phyloP scores from a whole-genome alignment of 1,140 invertebrate species.

The Meloidogyne chitwoodi region DNA sequence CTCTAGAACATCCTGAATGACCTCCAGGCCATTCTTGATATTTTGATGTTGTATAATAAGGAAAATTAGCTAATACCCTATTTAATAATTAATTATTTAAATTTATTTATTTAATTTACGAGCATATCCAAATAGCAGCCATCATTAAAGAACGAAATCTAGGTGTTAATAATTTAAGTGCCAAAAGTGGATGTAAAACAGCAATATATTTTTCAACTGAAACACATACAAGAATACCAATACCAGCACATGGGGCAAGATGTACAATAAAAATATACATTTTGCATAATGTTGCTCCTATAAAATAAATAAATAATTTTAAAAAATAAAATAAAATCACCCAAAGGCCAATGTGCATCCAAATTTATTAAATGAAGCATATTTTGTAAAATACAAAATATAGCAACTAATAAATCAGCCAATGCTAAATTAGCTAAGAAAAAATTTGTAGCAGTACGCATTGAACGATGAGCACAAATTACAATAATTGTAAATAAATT shows the following conservation, averaged over 20 bases:
- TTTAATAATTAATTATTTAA: neutral
- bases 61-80: neutral
- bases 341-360: constrained; percentile 46
- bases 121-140: constrained; percentile 38
- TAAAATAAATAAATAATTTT: neutral
- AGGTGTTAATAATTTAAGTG: constrained; percentile 52
- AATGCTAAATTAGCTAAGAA: constrained; percentile 72
- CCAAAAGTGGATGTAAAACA: constrained; percentile 54
- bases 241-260: constrained; percentile 54
- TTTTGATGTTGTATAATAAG: neutral
- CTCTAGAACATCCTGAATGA: neutral
- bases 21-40: neutral
- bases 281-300: constrained; percentile 46
- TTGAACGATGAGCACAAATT: constrained; percentile 34
- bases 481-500: constrained; percentile 34
- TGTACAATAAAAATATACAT: constrained; percentile 54
- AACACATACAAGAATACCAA: constrained; percentile 58
- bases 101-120: constrained; percentile 15
- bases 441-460: constrained; percentile 75
- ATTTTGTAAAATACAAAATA: constrained; percentile 51
- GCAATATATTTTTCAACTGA: constrained; percentile 56
- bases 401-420: constrained; percentile 47
- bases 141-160: constrained; percentile 45
- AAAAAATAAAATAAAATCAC: constrained; percentile 16
- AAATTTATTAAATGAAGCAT: constrained; percentile 56